Conservation (phyloP, 37 sponge, comb jelly and placozoan genomes). For the Mnemiopsis leidyi region DNA sequence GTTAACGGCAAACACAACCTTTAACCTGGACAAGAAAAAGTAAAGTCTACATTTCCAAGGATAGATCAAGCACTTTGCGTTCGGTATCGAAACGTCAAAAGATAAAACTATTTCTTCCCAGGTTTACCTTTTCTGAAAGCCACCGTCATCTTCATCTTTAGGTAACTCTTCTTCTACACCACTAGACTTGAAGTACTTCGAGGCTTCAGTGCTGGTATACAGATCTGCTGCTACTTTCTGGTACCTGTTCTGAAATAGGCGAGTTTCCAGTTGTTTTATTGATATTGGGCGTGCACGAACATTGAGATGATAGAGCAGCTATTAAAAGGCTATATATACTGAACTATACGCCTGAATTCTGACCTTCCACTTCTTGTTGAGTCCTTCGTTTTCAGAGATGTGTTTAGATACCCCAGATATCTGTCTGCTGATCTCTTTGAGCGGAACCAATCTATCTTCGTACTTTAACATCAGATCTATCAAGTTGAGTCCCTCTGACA, state of each 20-base stretch:
- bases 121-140: neutral
- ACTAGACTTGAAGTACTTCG: neutral
- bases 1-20: neutral
- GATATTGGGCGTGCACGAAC: no score
- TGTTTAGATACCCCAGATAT: neutral
- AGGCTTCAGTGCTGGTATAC: no score
- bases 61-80: no score
- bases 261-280: no score
- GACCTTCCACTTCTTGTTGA: slow-evolving; percentile 32
- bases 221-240: no score
- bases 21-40: neutral
- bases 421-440: slow-evolving; percentile 34
- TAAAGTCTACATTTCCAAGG: no score
- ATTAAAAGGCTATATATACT: no score
- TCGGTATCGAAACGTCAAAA: neutral
- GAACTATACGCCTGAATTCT: no score
- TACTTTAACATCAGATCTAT: neutral
- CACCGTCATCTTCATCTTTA: neutral
- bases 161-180: neutral
- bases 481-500: slow-evolving; percentile 15
- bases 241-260: neutral
- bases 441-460: neutral
- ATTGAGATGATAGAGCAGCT: no score
- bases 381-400: neutral
- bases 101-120: neutral